Conservation (phyloP, 2,797 vertebrate species). For the Diceros bicornis region DNA sequence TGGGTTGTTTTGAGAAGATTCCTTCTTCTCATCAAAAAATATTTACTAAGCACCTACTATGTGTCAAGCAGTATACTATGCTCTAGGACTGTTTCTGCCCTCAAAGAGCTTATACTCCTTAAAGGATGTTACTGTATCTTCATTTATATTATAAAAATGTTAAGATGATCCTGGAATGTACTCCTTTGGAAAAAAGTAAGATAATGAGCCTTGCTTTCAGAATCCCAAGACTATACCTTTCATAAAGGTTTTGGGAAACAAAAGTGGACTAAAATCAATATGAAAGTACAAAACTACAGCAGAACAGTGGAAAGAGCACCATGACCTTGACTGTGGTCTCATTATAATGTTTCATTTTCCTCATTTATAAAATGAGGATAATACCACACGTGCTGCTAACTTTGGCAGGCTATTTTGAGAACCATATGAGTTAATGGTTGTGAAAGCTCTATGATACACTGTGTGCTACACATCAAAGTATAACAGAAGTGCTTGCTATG, state of each 20-base stretch:
- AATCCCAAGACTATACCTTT: constrained; percentile 31
- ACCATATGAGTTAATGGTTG: not conserved
- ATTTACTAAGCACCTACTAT: not conserved
- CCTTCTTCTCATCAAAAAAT: not conserved
- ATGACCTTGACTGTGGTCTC: not conserved
- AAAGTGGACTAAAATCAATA: constrained; percentile 31
- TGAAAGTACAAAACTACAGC: not conserved
- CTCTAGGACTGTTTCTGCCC: not conserved
- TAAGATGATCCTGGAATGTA: not conserved
- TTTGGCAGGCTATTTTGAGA: not conserved
- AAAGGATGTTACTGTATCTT: not conserved
- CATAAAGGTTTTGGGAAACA: constrained; percentile 35
- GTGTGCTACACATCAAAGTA: not conserved
- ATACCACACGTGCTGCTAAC: not conserved
- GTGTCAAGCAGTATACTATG: not conserved
- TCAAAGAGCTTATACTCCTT: not conserved
- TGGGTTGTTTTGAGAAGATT: constrained; percentile 1
- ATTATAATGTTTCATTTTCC: constrained; percentile 6
- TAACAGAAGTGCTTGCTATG: not conserved
- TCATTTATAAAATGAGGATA: constrained; percentile 31
- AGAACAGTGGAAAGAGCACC: not conserved
- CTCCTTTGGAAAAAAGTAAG: not conserved
- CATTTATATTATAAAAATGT: constrained; percentile 28
- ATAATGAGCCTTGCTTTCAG: not conserved
- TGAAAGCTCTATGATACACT: not conserved